Conservation (phyloP, 1,140 invertebrate genomes). For the Aphis gossypii region DNA sequence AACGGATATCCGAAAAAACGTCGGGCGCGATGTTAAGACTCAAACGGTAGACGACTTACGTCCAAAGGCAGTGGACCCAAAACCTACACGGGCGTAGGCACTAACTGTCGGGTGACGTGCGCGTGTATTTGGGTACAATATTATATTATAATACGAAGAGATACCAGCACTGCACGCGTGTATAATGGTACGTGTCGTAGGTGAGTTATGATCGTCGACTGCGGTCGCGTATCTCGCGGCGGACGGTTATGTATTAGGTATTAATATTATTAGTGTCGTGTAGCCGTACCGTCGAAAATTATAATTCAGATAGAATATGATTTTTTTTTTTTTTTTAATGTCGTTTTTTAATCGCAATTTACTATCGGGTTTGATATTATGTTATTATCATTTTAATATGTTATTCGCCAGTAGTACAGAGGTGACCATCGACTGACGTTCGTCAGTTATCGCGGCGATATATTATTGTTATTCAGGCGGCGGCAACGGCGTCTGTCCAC, state of each 20-base stretch:
- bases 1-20: too few species aligned
- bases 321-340: not conserved
- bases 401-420: not conserved
- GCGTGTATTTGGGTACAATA: not conserved
- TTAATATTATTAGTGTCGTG: not conserved
- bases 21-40: not conserved
- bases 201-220: not conserved
- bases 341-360: not conserved
- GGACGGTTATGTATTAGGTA: not conserved
- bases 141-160: not conserved
- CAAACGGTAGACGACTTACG: not conserved
- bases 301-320: not conserved
- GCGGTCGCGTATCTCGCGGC: not conserved
- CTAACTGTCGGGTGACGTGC: not conserved
- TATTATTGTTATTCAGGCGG: not conserved
- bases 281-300: not conserved
- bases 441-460: not conserved
- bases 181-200: not conserved
- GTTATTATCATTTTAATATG: not conserved
- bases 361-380: conserved; percentile 1
- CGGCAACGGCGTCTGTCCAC: not conserved
- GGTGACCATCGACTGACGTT: not conserved
- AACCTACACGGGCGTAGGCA: not conserved
- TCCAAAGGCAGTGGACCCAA: not conserved
- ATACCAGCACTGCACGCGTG: not conserved